These are phyloP conservation scores for Ambastaia sidthimunki DNA, from an alignment of 2,797 vertebrate genomes.

Conservation along the genomic window DNA sequence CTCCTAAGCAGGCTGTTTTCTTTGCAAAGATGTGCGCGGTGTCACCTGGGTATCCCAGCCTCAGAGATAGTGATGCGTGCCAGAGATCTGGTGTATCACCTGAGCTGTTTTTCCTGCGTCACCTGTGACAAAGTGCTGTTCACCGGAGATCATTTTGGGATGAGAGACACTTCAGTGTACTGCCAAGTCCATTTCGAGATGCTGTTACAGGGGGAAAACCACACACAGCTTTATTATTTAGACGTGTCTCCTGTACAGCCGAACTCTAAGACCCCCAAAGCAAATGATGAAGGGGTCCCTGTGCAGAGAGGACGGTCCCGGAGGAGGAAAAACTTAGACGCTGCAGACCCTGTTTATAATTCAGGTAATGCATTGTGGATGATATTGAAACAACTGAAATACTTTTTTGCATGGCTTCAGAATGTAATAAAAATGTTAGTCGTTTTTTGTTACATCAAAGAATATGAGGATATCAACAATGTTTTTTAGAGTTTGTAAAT, in stretches of 20 bases:
- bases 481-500: neutral
- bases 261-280: slow-evolving; percentile 91
- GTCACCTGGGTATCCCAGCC: slow-evolving; percentile 96
- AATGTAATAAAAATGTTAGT: neutral
- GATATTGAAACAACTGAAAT: neutral
- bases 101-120: slow-evolving; percentile 97
- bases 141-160: slow-evolving; percentile 98
- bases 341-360: slow-evolving; percentile 92
- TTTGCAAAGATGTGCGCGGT: slow-evolving; percentile 96
- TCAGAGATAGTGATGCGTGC: slow-evolving; percentile 99
- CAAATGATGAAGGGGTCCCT: slow-evolving; percentile 89
- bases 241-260: slow-evolving; percentile 79
- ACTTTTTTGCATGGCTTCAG: neutral
- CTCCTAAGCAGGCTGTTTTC: slow-evolving; percentile 91
- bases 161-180: slow-evolving; percentile 98
- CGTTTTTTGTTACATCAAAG: neutral
- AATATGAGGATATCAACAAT: neutral
- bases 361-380: slow-evolving; percentile 81
- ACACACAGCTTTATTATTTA: slow-evolving; percentile 91
- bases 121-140: slow-evolving; percentile 97
- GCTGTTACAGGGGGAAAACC: slow-evolving; percentile 94
- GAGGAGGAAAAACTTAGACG: slow-evolving; percentile 93
- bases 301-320: slow-evolving; percentile 94
- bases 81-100: slow-evolving; percentile 94
- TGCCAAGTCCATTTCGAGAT: slow-evolving; percentile 97